These are phyloP conservation scores for Nephrotoma flavescens DNA, from an alignment of 2,888 invertebrate species.

Conservation along the genomic window DNA sequence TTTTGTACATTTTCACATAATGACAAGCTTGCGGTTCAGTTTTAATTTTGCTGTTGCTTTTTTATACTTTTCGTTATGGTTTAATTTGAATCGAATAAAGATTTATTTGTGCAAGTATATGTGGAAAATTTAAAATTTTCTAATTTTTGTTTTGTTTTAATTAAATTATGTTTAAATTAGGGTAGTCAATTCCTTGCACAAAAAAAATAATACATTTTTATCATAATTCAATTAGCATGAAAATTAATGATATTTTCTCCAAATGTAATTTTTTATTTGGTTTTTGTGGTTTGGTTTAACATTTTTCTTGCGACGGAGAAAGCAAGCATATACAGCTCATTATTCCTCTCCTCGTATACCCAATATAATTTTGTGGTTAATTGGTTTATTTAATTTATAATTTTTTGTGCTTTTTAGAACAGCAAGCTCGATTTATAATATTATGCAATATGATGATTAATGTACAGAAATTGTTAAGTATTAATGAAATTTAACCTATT, in stretches of 20 bases:
- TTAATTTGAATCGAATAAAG: not conserved
- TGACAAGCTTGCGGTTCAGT: not conserved
- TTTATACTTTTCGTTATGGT: not conserved
- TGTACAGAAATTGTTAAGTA: no score
- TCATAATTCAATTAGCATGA: not conserved
- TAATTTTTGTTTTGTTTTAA: not conserved
- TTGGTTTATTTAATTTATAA: no score
- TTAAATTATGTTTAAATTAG: not conserved
- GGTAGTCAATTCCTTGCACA: not conserved
- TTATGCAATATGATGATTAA: no score
- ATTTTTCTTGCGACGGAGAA: no score
- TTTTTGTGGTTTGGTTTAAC: not conserved
- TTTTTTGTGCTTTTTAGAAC: no score
- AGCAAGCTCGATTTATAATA: no score
- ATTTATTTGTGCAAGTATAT: not conserved
- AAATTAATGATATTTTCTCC: not conserved
- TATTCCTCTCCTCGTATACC: no score
- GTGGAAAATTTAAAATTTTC: not conserved
- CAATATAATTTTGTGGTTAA: no score
- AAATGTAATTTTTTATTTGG: not conserved
- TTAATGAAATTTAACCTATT: no score
- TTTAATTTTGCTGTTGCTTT: not conserved
- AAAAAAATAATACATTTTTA: not conserved
- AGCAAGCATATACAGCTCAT: no score
- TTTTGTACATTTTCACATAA: not conserved